Percentiles rank a stretch among this genome's conserved stretches.
Evolutionary conservation across 2,113 vertebrate genomes (phyloP).

Genomic region (Rissa tridactyla): DNA sequence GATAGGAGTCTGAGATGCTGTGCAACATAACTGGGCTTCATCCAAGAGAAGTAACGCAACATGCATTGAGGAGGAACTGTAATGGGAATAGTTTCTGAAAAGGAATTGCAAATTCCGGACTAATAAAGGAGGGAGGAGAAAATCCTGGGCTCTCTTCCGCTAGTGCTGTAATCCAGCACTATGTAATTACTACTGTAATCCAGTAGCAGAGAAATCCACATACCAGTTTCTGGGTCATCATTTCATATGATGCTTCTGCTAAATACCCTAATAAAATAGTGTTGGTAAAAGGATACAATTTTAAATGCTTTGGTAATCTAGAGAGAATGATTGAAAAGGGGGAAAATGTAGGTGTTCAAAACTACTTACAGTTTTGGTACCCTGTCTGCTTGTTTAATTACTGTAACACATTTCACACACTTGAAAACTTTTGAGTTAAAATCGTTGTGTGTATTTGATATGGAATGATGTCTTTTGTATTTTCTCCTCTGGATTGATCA

Average conservation of each 20-base stretch:
- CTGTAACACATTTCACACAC: neutral
- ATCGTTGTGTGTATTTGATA: neutral
- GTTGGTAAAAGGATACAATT: neutral
- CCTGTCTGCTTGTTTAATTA: slow-evolving; percentile 20
- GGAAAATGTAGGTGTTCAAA: neutral
- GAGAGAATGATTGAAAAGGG: neutral
- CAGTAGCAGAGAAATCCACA: neutral
- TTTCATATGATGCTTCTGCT: neutral
- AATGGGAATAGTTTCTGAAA: neutral
- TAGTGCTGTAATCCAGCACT: neutral
- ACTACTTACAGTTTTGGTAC: neutral
- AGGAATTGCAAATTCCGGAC: neutral
- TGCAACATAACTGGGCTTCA: neutral
- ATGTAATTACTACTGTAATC: no score
- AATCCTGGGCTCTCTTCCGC: neutral
- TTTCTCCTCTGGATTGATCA: slow-evolving; percentile 17
- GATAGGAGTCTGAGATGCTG: neutral
- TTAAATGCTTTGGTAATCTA: neutral
- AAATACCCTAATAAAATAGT: neutral
- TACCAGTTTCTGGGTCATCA: neutral
- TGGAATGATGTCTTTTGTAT: neutral
- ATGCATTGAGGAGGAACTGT: neutral
- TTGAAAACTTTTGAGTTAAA: slow-evolving; percentile 29
- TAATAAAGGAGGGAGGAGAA: neutral
- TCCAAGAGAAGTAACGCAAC: neutral